These are phyloP conservation scores for Diplazon laetatorius DNA, from an alignment of 2,888 invertebrate genomes.

Conservation along the genomic window DNA sequence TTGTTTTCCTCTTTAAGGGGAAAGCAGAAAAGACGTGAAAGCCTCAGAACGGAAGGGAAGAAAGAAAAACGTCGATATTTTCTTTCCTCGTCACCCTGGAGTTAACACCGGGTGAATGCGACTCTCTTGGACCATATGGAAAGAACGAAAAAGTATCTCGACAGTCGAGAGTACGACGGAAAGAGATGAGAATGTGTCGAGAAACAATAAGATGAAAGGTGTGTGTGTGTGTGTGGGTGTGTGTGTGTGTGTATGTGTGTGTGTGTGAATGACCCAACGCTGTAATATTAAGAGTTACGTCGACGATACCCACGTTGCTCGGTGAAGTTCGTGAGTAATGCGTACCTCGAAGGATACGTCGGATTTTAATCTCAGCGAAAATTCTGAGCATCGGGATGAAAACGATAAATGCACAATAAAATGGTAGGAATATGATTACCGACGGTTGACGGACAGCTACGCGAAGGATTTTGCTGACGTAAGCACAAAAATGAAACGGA, in stretches of 20 bases:
- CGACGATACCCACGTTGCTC: background rate
- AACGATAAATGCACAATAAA: slow-evolving; percentile 18
- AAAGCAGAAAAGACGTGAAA: slow-evolving; percentile 49
- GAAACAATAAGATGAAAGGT: background rate
- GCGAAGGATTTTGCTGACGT: slow-evolving; percentile 39
- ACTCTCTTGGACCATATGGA: background rate
- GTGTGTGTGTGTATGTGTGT: too few species aligned
- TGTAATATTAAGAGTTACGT: background rate
- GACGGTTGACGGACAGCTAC: slow-evolving; percentile 24
- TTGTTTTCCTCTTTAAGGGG: slow-evolving; percentile 59
- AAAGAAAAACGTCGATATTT: slow-evolving; percentile 18
- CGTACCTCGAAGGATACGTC: background rate
- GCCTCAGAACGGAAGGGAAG: slow-evolving; percentile 27
- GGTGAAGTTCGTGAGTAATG: background rate
- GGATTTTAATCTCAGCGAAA: slow-evolving; percentile 16
- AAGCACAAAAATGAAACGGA: slow-evolving; percentile 13
- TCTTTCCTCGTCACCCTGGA: slow-evolving; percentile 22
- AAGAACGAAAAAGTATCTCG: background rate
- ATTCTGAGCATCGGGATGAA: background rate
- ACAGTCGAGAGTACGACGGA: background rate
- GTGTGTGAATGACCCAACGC: background rate
- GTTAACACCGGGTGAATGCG: background rate
- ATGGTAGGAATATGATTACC: slow-evolving; percentile 11
- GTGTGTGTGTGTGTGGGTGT: too few species aligned
- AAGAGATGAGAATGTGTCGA: background rate